Percentiles rank a stretch among this genome's conserved stretches.
phyloP scores from a whole-genome alignment of 2,888 invertebrate genomes.

The Lepetodrilus schrolli region DNA sequence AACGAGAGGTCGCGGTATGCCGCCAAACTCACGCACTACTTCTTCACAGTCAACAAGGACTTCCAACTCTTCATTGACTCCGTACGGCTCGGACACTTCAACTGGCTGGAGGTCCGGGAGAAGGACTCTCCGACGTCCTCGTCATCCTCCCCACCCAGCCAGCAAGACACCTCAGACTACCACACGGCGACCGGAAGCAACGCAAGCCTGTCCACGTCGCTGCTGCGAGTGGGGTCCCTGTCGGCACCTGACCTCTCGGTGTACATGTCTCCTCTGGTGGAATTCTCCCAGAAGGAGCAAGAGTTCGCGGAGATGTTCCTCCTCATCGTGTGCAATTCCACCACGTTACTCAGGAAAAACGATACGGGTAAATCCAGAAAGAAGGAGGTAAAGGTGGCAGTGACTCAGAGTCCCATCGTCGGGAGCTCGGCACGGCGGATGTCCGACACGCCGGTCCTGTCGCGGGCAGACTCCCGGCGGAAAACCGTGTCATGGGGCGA shows the following conservation, averaged over 20 bases:
- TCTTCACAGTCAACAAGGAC: slow-evolving; percentile 68
- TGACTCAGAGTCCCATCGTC: slow-evolving; percentile 42
- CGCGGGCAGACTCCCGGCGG: slow-evolving; percentile 64
- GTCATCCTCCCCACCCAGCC: slow-evolving; percentile 36
- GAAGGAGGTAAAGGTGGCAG: slow-evolving; percentile 28
- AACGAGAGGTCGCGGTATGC: slow-evolving; percentile 71
- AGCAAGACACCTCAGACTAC: slow-evolving; percentile 64
- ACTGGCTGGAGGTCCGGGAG: slow-evolving; percentile 53
- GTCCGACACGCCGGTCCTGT: slow-evolving; percentile 62
- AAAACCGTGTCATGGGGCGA: slow-evolving; percentile 75
- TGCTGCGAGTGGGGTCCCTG: slow-evolving; percentile 62
- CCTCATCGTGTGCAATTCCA: slow-evolving; percentile 71
- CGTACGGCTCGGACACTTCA: slow-evolving; percentile 56
- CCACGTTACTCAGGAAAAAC: slow-evolving; percentile 68
- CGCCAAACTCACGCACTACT: slow-evolving; percentile 68
- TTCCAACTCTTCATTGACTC: slow-evolving; percentile 61
- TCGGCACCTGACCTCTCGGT: slow-evolving; percentile 69
- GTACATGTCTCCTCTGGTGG: slow-evolving; percentile 65
- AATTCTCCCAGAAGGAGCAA: slow-evolving; percentile 68
- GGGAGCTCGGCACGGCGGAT: slow-evolving; percentile 42
- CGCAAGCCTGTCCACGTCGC: slow-evolving; percentile 64
- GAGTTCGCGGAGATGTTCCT: slow-evolving; percentile 72
- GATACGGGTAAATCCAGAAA: slow-evolving; percentile 40
- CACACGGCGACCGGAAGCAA: slow-evolving; percentile 64
- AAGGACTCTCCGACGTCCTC: slow-evolving; percentile 20